Base-by-base conservation (phyloP, 2,113 vertebrate genomes). In the Neotragus pygmaeus region DNA sequence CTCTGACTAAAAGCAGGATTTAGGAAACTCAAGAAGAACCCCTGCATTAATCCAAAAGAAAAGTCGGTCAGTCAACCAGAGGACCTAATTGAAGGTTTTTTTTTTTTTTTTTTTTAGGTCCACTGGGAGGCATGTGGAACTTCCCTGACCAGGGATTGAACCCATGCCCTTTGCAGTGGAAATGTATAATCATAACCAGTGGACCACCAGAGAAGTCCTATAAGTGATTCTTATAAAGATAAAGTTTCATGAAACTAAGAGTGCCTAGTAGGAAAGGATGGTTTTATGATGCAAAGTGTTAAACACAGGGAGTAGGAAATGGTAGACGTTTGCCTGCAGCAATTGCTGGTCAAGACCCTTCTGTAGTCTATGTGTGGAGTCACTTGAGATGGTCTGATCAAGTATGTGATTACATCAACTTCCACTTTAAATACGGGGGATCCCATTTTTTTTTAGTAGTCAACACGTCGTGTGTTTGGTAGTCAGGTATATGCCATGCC, bases 361-460 rank as follows among this genome's bases (percentile, higher is more conserved):
- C 27, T 8, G 3, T 13, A 12, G 15, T 25, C 2, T 36, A 8
- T 3, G 1, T 2, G 16, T 15, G 43, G 30, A 23, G 12, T 86
- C 82, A 23, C 11, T 3, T 25, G 13, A 83, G 51, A 60, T 4
- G 47, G 88, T 28, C 4, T 57, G 64, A n/a, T 77, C 43, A 47
- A 47, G 49, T 53, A 33, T 2, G 28, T 4, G 39, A 87, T 30
- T 28, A 7, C 1, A 12, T 2, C 27, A 14, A 58, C 62, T 89
- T 95, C 80, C 60, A 58, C 51, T 75, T 73, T 53, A 80, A 94
- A 94, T 30, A 43, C 23, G 0, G 2, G 53, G 57, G 36, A 30
- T 49, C 36, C 51, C 66, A 39, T 15, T 8, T 5, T 8, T 5
- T 70, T 70, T n/a, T 2, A 73, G 28, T 2, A 77, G 60, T 51